Conservation (phyloP, 1,140 invertebrate species). For the Sycobia sp. region DNA sequence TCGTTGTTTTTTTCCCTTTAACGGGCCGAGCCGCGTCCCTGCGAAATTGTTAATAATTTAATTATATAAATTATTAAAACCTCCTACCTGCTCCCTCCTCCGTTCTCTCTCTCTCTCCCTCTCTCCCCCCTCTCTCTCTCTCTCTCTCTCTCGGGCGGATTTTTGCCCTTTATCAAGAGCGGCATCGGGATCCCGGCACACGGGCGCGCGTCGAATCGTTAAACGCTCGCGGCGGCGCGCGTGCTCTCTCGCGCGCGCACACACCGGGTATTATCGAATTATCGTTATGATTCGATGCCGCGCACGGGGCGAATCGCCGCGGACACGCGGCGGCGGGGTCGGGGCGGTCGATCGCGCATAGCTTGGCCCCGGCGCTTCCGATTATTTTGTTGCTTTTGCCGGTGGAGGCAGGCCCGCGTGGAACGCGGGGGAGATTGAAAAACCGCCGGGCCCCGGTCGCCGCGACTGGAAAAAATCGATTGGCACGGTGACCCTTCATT, state of each 20-base stretch:
- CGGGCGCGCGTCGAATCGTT: slow-evolving; percentile 33
- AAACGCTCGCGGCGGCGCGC: slow-evolving; percentile 6
- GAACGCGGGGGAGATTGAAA: slow-evolving; percentile 27
- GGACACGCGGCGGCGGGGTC: neutral
- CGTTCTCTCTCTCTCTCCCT: no score
- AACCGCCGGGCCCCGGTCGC: slow-evolving; percentile 1
- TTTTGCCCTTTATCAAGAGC: slow-evolving; percentile 30
- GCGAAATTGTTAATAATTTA: slow-evolving; percentile 35
- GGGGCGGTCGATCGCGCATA: neutral
- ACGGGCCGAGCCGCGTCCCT: slow-evolving; percentile 8
- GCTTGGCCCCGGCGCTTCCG: slow-evolving; percentile 13
- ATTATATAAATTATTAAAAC: slow-evolving; percentile 32
- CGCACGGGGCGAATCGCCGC: slow-evolving; percentile 21
- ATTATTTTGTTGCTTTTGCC: slow-evolving; percentile 32
- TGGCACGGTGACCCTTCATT: slow-evolving; percentile 14
- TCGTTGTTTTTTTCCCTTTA: no score
- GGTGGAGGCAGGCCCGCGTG: neutral
- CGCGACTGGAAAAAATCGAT: slow-evolving; percentile 33
- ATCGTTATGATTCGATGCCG: slow-evolving; percentile 40
- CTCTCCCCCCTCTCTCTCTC: no score
- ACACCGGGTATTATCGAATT: slow-evolving; percentile 43
- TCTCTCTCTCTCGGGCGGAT: no score
- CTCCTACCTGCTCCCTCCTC: neutral
- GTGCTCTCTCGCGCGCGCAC: neutral
- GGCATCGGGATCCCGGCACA: slow-evolving; percentile 36